These are phyloP conservation scores for Penaeus vannamei DNA, from an alignment of 1,140 invertebrate species.

Conservation along the genomic window DNA sequence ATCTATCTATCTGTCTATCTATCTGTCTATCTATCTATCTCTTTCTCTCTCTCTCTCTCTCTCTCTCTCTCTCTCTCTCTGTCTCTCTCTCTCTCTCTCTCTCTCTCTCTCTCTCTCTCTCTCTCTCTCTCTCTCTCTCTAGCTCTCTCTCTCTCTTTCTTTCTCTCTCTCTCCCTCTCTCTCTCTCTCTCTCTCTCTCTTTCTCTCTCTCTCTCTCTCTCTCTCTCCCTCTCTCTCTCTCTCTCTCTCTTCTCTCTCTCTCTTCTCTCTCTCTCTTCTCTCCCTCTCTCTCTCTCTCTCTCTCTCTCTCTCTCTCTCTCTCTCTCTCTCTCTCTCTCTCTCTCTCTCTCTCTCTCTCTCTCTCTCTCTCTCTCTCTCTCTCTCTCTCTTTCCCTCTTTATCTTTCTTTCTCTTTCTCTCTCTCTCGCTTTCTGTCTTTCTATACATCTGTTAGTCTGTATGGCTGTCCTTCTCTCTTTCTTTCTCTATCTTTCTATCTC, in stretches of 20 bases:
- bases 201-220: neutral
- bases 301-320: no score
- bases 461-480: neutral
- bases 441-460: no score
- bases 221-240: no score
- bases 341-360: no score
- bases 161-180: neutral
- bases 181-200: no score
- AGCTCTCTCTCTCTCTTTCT: neutral
- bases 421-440: no score
- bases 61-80: conserved; percentile 2
- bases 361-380: no score
- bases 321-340: no score
- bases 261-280: neutral
- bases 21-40: neutral
- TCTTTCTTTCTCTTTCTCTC: no score
- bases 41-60: neutral
- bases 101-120: no score
- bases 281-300: neutral
- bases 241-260: neutral
- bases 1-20: no score
- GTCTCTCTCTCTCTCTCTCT: neutral
- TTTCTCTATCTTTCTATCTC: neutral
- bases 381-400: neutral
- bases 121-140: neutral